Conservation (phyloP, 2,888 invertebrate species). For the Cryptus armator region DNA sequence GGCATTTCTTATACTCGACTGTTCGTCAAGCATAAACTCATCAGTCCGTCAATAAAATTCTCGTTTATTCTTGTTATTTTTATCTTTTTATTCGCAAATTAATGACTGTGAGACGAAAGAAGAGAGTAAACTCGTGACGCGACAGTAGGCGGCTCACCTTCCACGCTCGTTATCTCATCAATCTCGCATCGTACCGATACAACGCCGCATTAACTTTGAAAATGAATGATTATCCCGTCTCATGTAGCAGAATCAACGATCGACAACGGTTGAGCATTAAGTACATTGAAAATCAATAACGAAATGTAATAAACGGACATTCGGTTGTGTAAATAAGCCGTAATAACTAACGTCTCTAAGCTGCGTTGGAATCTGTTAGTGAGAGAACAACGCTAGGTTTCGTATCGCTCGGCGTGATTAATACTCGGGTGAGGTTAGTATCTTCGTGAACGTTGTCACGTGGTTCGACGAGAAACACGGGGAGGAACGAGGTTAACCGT, state of each 20-base stretch:
- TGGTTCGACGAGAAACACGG: slow-evolving; percentile 80
- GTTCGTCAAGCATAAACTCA: neutral
- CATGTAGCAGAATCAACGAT: neutral
- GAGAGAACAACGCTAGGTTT: slow-evolving; percentile 30
- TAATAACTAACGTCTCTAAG: slow-evolving; percentile 1
- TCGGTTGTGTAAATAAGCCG: neutral
- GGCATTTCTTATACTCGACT: neutral
- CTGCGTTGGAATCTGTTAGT: slow-evolving; percentile 1
- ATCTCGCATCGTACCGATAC: neutral
- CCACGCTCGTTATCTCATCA: slow-evolving; percentile 3
- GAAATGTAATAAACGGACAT: neutral
- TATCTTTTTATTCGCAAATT: neutral
- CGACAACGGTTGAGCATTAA: neutral
- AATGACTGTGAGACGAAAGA: neutral
- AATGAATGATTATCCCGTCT: neutral
- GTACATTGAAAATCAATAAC: neutral
- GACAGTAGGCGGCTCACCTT: slow-evolving; percentile 7
- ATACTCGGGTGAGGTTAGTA: slow-evolving; percentile 78
- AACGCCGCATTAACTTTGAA: neutral
- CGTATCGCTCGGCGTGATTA: slow-evolving; percentile 34
- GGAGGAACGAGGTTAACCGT: slow-evolving; percentile 82
- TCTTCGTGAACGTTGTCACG: slow-evolving; percentile 78
- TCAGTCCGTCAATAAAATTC: neutral
- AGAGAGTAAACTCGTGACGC: neutral
- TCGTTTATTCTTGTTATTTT: neutral